These are phyloP conservation scores for Iguana delicatissima DNA, from an alignment of 2,797 vertebrate species.

Conservation along the genomic window DNA sequence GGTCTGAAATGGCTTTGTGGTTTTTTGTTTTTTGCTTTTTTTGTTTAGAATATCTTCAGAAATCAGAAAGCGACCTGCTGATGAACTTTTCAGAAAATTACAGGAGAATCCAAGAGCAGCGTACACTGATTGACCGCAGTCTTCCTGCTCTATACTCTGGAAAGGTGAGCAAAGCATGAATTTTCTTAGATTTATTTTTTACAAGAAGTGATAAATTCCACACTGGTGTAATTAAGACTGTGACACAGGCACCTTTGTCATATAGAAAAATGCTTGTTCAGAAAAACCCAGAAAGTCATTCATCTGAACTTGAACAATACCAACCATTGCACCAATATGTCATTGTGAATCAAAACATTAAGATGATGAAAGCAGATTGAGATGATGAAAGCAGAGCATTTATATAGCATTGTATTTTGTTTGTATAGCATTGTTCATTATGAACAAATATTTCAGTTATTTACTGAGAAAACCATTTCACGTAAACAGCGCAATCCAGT, in stretches of 20 bases:
- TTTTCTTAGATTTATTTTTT: background rate
- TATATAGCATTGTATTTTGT: background rate
- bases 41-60: slow-evolving; percentile 81
- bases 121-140: slow-evolving; percentile 80
- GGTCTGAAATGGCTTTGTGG: background rate
- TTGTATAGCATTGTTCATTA: background rate
- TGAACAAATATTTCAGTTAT: background rate
- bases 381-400: too few species aligned
- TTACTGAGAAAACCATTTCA: background rate
- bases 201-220: background rate
- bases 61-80: slow-evolving; percentile 83
- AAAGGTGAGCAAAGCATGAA: slow-evolving; percentile 78
- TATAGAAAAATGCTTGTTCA: background rate
- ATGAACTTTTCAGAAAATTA: slow-evolving; percentile 86
- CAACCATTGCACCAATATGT: background rate
- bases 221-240: background rate
- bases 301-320: background rate
- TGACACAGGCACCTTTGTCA: background rate
- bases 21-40: background rate
- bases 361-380: too few species aligned
- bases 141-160: slow-evolving; percentile 82
- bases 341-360: background rate
- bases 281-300: background rate
- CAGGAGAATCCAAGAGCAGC: slow-evolving; percentile 86
- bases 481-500: background rate